These are phyloP conservation scores for Steromphala cineraria DNA, from an alignment of 2,888 invertebrate species.

Conservation along the genomic window DNA sequence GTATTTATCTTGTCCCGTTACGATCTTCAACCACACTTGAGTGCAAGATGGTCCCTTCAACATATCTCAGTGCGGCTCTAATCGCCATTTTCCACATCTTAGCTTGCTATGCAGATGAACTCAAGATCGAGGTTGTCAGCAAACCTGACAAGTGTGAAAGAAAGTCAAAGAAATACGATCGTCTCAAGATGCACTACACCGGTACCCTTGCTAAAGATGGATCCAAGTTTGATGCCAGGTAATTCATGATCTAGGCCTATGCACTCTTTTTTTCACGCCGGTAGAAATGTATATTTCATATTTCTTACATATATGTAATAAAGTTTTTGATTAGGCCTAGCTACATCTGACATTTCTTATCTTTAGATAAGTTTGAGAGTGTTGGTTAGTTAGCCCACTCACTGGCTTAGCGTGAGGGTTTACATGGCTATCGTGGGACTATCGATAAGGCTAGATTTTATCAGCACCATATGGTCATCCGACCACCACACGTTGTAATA, in stretches of 20 bases:
- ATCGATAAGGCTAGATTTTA: too few relatives aligned
- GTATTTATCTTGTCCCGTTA: conserved; percentile 1
- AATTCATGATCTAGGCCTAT: neutral
- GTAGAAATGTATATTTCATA: too few relatives aligned
- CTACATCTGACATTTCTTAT: too few relatives aligned
- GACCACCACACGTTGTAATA: too few relatives aligned
- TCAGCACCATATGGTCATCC: too few relatives aligned
- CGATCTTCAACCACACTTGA: neutral
- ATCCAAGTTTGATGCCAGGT: conserved; percentile 87
- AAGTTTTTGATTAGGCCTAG: too few relatives aligned
- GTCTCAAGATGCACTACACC: conserved; percentile 96
- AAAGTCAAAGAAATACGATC: conserved; percentile 89
- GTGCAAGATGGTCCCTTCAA: neutral
- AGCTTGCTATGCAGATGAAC: conserved; percentile 61
- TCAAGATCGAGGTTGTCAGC: conserved; percentile 88
- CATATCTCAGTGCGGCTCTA: neutral
- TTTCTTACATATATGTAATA: too few relatives aligned
- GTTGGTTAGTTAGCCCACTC: too few relatives aligned
- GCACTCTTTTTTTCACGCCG: too few relatives aligned
- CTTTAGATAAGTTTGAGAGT: too few relatives aligned
- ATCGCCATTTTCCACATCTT: conserved; percentile 1
- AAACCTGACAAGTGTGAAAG: conserved; percentile 89
- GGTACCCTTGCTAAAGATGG: conserved; percentile 91
- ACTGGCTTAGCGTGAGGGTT: too few relatives aligned
- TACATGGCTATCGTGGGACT: too few relatives aligned